These are phyloP conservation scores for Plebejus melissa DNA, from an alignment of 2,888 invertebrate species.

Conservation along the genomic window DNA sequence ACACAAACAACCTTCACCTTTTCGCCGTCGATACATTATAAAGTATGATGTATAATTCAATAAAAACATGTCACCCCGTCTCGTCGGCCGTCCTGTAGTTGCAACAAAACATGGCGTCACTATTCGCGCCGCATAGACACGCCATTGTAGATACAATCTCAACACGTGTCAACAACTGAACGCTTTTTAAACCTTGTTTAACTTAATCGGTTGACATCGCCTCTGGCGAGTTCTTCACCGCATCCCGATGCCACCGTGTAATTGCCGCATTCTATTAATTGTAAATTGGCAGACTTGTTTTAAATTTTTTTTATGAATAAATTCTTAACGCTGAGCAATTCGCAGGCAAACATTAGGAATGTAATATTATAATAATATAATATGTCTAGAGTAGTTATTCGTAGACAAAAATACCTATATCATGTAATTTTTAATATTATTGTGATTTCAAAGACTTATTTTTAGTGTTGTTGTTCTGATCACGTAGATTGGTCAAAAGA, in stretches of 20 bases:
- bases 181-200: constrained; percentile 33
- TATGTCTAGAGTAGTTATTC: no score
- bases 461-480: background rate
- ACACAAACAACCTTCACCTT: background rate
- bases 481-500: background rate
- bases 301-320: background rate
- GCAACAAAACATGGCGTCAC: constrained; percentile 13
- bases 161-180: constrained; percentile 36
- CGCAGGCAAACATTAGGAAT: background rate
- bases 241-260: background rate
- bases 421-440: no score
- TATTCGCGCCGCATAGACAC: constrained; percentile 24
- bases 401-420: no score
- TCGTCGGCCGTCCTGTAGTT: background rate
- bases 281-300: background rate
- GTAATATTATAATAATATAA: background rate
- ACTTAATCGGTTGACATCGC: constrained; percentile 30
- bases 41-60: background rate
- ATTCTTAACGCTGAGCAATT: background rate
- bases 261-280: background rate
- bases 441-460: background rate
- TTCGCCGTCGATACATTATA: background rate
- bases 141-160: constrained; percentile 32
- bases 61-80: constrained; percentile 3
- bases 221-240: constrained; percentile 24